Percentiles rank a stretch among this genome's conserved stretches.
Evolutionary conservation across 2,797 vertebrate genomes (phyloP).

Genomic region (Stomatorhinus walkeri): DNA sequence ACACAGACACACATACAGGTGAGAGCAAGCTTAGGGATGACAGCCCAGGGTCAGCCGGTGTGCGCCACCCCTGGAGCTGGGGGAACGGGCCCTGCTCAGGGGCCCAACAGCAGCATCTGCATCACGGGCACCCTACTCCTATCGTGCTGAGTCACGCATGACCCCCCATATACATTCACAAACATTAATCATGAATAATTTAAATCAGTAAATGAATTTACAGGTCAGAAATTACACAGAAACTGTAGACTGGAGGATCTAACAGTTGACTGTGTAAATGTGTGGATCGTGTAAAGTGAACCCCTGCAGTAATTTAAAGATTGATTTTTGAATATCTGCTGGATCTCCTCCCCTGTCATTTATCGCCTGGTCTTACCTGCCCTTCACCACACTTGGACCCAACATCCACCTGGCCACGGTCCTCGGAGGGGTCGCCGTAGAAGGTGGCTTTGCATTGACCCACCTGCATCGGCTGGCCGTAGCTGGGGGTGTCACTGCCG

Average conservation of each 20-base stretch:
- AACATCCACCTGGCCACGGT: slow-evolving; percentile 52
- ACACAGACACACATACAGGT: not conserved
- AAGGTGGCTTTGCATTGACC: slow-evolving; percentile 48
- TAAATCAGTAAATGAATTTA: not conserved
- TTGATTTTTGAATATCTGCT: not conserved
- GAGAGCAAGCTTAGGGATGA: not conserved
- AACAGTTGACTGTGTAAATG: not conserved
- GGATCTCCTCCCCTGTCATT: not conserved
- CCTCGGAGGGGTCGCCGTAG: slow-evolving; percentile 22
- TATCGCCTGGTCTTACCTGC: slow-evolving; percentile 44
- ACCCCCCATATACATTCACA: not conserved
- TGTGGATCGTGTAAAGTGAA: not conserved
- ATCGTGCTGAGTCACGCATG: not conserved
- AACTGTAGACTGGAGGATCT: not conserved
- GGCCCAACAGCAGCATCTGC: not conserved
- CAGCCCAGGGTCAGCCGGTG: not conserved
- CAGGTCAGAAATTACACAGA: not conserved
- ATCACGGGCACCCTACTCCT: not conserved
- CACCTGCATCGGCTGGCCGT: slow-evolving; percentile 36
- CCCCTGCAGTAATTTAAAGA: not conserved
- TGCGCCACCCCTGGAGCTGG: not conserved
- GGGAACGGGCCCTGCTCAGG: not conserved
- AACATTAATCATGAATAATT: not conserved
- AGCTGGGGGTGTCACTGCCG: slow-evolving; percentile 41
- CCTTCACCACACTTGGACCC: slow-evolving; percentile 61